Base-by-base conservation (phyloP, 2,888 invertebrate genomes). In the Mycalesis mineus region DNA sequence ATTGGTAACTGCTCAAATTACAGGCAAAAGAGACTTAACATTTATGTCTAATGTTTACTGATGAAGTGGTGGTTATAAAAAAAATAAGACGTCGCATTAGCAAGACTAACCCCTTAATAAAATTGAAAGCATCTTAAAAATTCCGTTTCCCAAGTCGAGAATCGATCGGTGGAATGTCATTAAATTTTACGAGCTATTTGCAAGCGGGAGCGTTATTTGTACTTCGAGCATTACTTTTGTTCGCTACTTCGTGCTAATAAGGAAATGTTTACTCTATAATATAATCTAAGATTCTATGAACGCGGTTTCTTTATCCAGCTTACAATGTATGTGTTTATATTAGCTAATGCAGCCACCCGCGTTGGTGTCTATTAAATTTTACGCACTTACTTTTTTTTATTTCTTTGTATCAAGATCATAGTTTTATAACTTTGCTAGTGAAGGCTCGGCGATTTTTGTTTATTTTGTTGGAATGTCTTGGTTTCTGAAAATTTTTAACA, bases 171-270 rank as follows among this genome's bases (percentile, higher is more conserved):
- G 73, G 77, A 77, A 78, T 81, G 78, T 81, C 79, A 80, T 86
- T 81, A 86, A 84, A 74, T 84, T 86, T 86, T 86, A 87, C 77
- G 80, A 80, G 70, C 81, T 76, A 76, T 77, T 79, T 73, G 78
- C 72, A 75, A 69, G 72, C 71, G 71, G 71, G 72, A 50, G 61
- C 61, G 61, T 60, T 60, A 40, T 58, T 58, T 55, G 56, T 54
- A 55, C 55, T 55, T 17, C 33, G 41, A 13, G 31, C 37, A 39
- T 39, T 39, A 31, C n/a, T 44, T 58, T 54, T 31, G 48, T 61
- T 56, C 49, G 50, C 41, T 31, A 54, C 41, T 47, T 28, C 41
- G 41, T 57, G 41, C 36, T 47, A 56, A 42, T 50, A 52, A 39
- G 49, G 49, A 49, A 49, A 28, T 39, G 39, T 28, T 33, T 1